These are phyloP conservation scores for Tetrapedia diversipes DNA, from an alignment of 2,888 invertebrate genomes.

Conservation along the genomic window DNA sequence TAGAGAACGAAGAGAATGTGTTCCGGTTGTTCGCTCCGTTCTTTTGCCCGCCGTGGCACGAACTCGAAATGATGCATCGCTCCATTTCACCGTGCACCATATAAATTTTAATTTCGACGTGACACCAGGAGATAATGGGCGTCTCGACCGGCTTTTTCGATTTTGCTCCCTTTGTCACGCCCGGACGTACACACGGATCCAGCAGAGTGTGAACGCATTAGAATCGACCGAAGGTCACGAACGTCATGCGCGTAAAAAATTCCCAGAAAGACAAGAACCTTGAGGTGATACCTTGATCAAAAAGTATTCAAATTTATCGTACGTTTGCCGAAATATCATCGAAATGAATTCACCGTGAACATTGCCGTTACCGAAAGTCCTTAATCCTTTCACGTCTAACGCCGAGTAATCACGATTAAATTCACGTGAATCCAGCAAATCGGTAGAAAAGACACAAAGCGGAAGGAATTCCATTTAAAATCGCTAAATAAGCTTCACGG, in stretches of 20 bases:
- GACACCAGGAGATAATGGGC: conserved; percentile 37
- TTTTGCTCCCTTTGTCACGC: conserved; percentile 1
- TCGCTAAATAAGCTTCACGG: conserved; percentile 21
- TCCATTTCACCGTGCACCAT: conserved; percentile 17
- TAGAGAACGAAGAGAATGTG: no score
- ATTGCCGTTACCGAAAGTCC: not conserved
- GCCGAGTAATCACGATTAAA: conserved; percentile 1
- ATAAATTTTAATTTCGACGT: conserved; percentile 47
- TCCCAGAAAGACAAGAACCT: conserved; percentile 39
- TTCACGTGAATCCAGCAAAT: not conserved
- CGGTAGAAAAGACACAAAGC: not conserved
- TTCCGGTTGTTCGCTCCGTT: not conserved
- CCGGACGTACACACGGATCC: conserved; percentile 4
- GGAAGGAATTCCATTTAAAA: not conserved
- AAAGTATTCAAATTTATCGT: not conserved
- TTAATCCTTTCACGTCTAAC: conserved; percentile 18
- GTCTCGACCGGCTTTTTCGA: conserved; percentile 25
- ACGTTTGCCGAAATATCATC: conserved; percentile 8
- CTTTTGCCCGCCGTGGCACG: not conserved
- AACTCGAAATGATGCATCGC: conserved; percentile 27
- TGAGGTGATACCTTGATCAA: not conserved
- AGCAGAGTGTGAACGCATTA: conserved; percentile 28
- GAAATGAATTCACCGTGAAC: not conserved
- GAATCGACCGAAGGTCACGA: conserved; percentile 45
- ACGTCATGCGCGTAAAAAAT: conserved; percentile 11